A percentile compares a stretch with the other conserved stretches of the same genome.
phyloP scores from a whole-genome alignment of 1,140 invertebrate species.

The Papilio polytes region DNA sequence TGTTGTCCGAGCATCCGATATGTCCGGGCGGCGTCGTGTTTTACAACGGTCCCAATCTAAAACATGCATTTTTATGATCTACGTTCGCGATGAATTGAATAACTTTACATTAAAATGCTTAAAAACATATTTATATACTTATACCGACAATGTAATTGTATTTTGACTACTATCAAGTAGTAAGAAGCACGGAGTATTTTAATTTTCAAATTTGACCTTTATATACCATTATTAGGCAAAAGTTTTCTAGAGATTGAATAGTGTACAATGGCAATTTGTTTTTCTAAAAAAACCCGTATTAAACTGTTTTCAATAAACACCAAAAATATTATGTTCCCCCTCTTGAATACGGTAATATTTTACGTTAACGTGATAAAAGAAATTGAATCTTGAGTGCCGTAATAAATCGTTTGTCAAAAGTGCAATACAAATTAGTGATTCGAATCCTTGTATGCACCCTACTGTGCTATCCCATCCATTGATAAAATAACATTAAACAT shows the following conservation, averaged over 20 bases:
- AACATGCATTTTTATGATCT: conserved; percentile 27
- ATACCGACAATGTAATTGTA: not conserved
- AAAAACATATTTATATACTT: not conserved
- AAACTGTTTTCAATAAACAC: not conserved
- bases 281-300: not conserved
- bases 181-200: not conserved
- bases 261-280: not conserved
- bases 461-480: conserved; percentile 16
- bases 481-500: conserved; percentile 3
- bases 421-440: conserved; percentile 16
- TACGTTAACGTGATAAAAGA: not conserved
- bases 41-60: conserved; percentile 25
- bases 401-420: not conserved
- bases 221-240: not conserved
- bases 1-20: conserved; percentile 42
- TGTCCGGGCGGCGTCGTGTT: conserved; percentile 34
- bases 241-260: not conserved
- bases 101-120: not conserved
- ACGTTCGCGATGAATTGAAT: conserved; percentile 27
- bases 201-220: not conserved
- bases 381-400: not conserved
- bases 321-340: not conserved
- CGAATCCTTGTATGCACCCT: not conserved
- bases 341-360: not conserved
- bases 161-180: not conserved